phyloP scores from a whole-genome alignment of 2,888 invertebrate genomes.

The Cephus spinipes region DNA sequence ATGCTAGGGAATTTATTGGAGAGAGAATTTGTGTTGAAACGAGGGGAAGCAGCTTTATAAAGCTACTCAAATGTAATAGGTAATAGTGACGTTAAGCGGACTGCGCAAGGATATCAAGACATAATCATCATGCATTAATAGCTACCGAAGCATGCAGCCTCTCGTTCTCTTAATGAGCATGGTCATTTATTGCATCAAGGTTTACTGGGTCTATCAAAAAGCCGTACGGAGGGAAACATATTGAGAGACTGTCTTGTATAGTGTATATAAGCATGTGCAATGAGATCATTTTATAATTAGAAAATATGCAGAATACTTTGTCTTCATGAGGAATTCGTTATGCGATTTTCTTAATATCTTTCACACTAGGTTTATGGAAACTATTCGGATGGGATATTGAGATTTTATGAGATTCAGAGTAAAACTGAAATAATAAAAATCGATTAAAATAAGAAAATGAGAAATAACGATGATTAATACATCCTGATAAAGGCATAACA shows the following conservation, averaged over 20 bases:
- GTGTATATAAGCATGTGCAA: neutral
- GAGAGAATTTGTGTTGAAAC: neutral
- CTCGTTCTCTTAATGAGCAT: neutral
- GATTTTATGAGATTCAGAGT: neutral
- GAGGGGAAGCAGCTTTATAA: neutral
- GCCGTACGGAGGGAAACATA: neutral
- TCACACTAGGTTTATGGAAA: neutral
- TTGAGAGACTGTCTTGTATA: neutral
- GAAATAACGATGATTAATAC: neutral
- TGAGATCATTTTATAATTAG: neutral
- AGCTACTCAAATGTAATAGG: too few species aligned
- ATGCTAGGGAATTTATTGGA: neutral
- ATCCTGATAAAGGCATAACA: neutral
- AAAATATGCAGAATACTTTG: neutral
- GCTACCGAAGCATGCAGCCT: neutral
- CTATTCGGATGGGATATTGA: neutral
- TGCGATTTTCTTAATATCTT: neutral
- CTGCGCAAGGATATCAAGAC: neutral
- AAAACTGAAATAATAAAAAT: neutral
- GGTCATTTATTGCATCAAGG: neutral
- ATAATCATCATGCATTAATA: neutral
- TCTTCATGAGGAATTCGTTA: neutral
- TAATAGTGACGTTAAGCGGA: too few species aligned
- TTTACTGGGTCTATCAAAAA: neutral
- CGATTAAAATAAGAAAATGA: neutral